Evolutionary conservation across 1,140 invertebrate genomes (phyloP).

Genomic region (Lethocerus indicus): DNA sequence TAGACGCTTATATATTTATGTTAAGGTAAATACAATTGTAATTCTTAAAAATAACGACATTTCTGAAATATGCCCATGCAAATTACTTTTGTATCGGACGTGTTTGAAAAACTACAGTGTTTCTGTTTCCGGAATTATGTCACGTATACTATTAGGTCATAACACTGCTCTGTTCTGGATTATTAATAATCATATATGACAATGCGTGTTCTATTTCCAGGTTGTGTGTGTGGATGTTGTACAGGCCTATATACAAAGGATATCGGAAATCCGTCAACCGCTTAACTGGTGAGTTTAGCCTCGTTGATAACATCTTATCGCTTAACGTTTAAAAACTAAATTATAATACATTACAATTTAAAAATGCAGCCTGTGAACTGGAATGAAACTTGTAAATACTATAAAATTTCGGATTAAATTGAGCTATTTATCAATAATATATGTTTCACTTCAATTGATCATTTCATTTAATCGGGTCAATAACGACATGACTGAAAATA

Average conservation of each 20-base stretch:
- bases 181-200: not conserved
- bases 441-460: not conserved
- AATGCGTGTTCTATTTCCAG: constrained; percentile 21
- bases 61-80: too few species aligned
- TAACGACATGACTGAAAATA: not conserved
- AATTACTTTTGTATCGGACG: too few species aligned
- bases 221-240: constrained; percentile 41
- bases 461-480: not conserved
- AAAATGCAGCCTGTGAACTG: too few species aligned
- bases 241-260: constrained; percentile 40
- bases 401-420: not conserved
- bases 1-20: too few species aligned
- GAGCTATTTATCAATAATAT: not conserved
- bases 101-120: too few species aligned
- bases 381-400: not conserved
- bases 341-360: too few species aligned
- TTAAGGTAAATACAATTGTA: too few species aligned
- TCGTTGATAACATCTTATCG: not conserved
- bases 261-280: constrained; percentile 43
- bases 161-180: not conserved
- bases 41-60: too few species aligned
- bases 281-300: constrained; percentile 32
- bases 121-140: too few species aligned
- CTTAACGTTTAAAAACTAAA: too few species aligned
- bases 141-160: too few species aligned